These are phyloP conservation scores for Baccha elongata DNA, from an alignment of 2,888 invertebrate genomes.

Conservation along the genomic window DNA sequence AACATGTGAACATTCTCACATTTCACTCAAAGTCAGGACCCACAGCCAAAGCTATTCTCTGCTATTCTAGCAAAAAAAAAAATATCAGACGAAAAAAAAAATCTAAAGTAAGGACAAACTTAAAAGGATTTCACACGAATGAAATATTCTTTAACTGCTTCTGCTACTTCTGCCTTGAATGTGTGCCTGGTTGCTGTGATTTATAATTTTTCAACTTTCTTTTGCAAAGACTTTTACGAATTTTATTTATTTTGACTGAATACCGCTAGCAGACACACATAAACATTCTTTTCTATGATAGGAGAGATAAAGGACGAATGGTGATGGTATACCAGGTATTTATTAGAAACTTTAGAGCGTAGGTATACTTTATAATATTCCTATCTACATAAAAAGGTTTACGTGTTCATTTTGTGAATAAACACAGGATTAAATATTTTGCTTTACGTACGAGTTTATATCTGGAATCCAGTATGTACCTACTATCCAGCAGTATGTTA, in stretches of 20 bases:
- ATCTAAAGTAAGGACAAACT: conserved; percentile 48
- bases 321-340: conserved; percentile 57
- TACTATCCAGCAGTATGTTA: conserved; percentile 33
- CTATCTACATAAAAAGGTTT: neutral
- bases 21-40: conserved; percentile 57
- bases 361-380: neutral
- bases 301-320: conserved; percentile 38
- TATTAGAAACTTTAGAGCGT: conserved; percentile 59
- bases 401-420: conserved; percentile 44
- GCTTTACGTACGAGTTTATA: conserved; percentile 39
- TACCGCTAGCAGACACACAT: conserved; percentile 5
- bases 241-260: conserved; percentile 46
- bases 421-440: conserved; percentile 35
- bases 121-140: conserved; percentile 68
- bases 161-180: neutral
- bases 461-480: conserved; percentile 21
- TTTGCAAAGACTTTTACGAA: neutral
- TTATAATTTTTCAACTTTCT: conserved; percentile 66
- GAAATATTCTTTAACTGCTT: conserved; percentile 56
- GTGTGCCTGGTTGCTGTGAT: conserved; percentile 37
- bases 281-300: conserved; percentile 4
- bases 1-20: conserved; percentile 72
- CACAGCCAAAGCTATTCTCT: neutral
- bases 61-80: neutral
- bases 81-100: neutral